These are phyloP conservation scores for Ormyrus pomaceus DNA, from an alignment of 2,888 invertebrate species.

Conservation along the genomic window DNA sequence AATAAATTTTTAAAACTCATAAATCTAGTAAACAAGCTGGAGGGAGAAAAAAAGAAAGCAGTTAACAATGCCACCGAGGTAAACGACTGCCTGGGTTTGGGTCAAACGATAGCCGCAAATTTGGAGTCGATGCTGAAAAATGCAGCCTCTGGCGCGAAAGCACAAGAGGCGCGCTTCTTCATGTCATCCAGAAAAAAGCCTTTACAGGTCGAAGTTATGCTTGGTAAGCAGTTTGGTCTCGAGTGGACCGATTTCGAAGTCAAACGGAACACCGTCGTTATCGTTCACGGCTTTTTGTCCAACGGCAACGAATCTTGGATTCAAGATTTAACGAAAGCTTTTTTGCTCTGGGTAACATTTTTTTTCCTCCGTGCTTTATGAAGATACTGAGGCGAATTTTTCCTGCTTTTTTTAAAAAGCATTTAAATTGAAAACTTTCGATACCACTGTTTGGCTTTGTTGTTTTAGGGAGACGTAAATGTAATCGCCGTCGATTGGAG, in stretches of 20 bases:
- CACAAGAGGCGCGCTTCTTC: slow-evolving; percentile 77
- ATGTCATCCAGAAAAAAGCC: slow-evolving; percentile 76
- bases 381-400: too few species aligned
- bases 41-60: too few species aligned
- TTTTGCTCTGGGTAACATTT: slow-evolving; percentile 77
- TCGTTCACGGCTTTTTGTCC: slow-evolving; percentile 82
- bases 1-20: too few species aligned
- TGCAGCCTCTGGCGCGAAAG: slow-evolving; percentile 74
- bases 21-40: too few species aligned
- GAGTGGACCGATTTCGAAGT: slow-evolving; percentile 80
- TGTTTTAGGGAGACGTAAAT: slow-evolving; percentile 79
- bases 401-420: too few species aligned
- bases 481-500: slow-evolving; percentile 82
- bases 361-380: not conserved
- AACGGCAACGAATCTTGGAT: slow-evolving; percentile 80
- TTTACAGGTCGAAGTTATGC: slow-evolving; percentile 75
- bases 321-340: slow-evolving; percentile 78
- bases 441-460: not conserved
- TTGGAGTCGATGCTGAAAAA: slow-evolving; percentile 76
- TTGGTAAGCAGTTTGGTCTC: slow-evolving; percentile 77
- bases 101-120: slow-evolving; percentile 69
- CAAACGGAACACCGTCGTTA: slow-evolving; percentile 78
- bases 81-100: slow-evolving; percentile 77
- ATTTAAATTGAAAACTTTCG: not conserved
- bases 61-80: not conserved